These are phyloP conservation scores for Chrysolina americana DNA, from an alignment of 2,888 invertebrate species.

Conservation along the genomic window DNA sequence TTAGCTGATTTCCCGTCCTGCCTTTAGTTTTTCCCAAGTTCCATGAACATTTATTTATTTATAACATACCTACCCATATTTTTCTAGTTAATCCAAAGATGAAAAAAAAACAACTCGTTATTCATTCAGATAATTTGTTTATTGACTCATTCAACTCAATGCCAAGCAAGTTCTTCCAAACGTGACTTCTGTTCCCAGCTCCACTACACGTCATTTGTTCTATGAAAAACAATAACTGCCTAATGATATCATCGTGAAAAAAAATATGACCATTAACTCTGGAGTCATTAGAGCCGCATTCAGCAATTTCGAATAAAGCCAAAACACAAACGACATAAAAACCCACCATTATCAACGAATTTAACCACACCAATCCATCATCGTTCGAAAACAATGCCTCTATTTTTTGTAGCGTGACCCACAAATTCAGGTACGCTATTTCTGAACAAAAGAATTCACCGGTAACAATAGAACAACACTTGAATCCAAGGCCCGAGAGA, in stretches of 20 bases:
- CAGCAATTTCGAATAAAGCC: slow-evolving; percentile 25
- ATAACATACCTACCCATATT: no score
- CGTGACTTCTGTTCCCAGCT: slow-evolving; percentile 16
- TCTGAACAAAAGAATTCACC: slow-evolving; percentile 38
- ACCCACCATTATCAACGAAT: slow-evolving; percentile 40
- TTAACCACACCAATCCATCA: slow-evolving; percentile 39
- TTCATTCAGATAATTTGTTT: no score
- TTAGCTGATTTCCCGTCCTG: no score
- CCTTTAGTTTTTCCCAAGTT: no score
- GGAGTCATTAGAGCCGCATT: slow-evolving; percentile 1
- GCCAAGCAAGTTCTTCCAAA: neutral
- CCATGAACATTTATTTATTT: no score
- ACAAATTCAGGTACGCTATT: slow-evolving; percentile 44
- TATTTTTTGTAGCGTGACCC: slow-evolving; percentile 45
- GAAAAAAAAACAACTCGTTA: no score
- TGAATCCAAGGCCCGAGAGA: slow-evolving; percentile 32
- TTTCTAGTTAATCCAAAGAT: no score
- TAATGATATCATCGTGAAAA: neutral
- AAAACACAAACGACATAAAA: slow-evolving; percentile 33
- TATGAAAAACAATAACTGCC: neutral
- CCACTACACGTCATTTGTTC: no score
- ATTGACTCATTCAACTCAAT: no score
- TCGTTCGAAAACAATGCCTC: slow-evolving; percentile 42
- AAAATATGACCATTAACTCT: slow-evolving; percentile 16
- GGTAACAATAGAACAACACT: slow-evolving; percentile 35